Conservation (phyloP, 2,113 vertebrate genomes). For the Oenanthe oenanthe region DNA sequence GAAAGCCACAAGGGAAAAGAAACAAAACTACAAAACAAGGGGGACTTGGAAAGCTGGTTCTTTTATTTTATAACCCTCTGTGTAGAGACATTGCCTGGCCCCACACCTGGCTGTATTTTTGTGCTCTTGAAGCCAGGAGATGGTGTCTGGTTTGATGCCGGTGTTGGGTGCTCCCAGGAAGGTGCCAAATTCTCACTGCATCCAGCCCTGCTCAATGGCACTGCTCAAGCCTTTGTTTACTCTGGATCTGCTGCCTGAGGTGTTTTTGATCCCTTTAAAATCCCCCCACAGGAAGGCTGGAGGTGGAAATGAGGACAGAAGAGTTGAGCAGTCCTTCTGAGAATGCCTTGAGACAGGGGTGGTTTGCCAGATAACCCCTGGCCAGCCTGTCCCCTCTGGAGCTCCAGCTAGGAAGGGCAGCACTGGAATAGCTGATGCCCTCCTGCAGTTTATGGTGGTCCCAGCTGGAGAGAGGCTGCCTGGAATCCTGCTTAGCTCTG, state of each 20-base stretch:
- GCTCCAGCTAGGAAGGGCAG: not conserved
- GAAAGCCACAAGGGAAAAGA: conserved; percentile 47
- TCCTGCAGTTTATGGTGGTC: not conserved
- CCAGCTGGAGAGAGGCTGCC: conserved; percentile 20
- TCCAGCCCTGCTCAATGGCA: not conserved
- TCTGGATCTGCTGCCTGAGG: not conserved
- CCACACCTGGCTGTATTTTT: not conserved
- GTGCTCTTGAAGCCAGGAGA: not conserved
- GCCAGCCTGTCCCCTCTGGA: not conserved
- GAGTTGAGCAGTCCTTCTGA: not conserved
- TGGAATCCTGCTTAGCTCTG: not conserved
- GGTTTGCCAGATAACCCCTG: not conserved
- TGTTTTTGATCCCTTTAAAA: not conserved
- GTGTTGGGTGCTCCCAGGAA: not conserved
- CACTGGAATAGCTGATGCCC: not conserved
- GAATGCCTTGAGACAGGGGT: not conserved
- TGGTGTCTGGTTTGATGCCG: not conserved
- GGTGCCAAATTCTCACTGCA: not conserved
- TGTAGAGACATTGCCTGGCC: not conserved
- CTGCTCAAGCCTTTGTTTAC: not conserved
- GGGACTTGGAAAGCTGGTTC: not conserved
- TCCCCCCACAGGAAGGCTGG: not conserved
- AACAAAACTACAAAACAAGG: conserved; percentile 25
- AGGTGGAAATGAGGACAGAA: not conserved
- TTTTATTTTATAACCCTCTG: not conserved